Conservation (phyloP, 2,797 vertebrate species). For the Molothrus aeneus region DNA sequence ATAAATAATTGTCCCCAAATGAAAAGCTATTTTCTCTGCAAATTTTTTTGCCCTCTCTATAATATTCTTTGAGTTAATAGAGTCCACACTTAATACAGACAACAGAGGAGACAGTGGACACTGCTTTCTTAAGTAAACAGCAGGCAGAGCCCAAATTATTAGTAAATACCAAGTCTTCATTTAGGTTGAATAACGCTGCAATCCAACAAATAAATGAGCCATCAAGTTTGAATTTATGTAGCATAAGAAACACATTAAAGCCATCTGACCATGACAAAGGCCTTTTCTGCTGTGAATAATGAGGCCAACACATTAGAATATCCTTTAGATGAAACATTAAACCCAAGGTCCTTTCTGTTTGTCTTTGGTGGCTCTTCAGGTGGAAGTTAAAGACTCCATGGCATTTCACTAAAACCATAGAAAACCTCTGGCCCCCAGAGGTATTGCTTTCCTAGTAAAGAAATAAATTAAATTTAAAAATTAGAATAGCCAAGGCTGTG, state of each 20-base stretch:
- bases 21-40: slow-evolving; percentile 40
- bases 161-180: slow-evolving; percentile 81
- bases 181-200: slow-evolving; percentile 79
- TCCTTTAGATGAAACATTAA: slow-evolving; percentile 78
- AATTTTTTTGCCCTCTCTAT: background rate
- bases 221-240: slow-evolving; percentile 85
- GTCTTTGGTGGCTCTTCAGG: slow-evolving; percentile 73
- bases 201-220: slow-evolving; percentile 83
- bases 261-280: slow-evolving; percentile 83
- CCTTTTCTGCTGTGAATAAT: slow-evolving; percentile 82
- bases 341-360: slow-evolving; percentile 76
- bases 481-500: background rate
- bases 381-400: slow-evolving; percentile 61
- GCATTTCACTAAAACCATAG: slow-evolving; percentile 30
- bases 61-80: slow-evolving; percentile 6
- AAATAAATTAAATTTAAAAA: background rate
- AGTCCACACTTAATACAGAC: slow-evolving; percentile 19
- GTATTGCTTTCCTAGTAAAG: background rate
- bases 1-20: slow-evolving; percentile 43
- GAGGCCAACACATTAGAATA: slow-evolving; percentile 74
- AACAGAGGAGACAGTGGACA: slow-evolving; percentile 56
- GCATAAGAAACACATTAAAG: slow-evolving; percentile 82
- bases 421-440: background rate
- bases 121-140: slow-evolving; percentile 75
- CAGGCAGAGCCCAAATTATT: slow-evolving; percentile 77